Evolutionary conservation across 2,797 vertebrate species (phyloP), one percentile per base, ranked within the genome.

Genomic region (Hirundo rustica): DNA sequence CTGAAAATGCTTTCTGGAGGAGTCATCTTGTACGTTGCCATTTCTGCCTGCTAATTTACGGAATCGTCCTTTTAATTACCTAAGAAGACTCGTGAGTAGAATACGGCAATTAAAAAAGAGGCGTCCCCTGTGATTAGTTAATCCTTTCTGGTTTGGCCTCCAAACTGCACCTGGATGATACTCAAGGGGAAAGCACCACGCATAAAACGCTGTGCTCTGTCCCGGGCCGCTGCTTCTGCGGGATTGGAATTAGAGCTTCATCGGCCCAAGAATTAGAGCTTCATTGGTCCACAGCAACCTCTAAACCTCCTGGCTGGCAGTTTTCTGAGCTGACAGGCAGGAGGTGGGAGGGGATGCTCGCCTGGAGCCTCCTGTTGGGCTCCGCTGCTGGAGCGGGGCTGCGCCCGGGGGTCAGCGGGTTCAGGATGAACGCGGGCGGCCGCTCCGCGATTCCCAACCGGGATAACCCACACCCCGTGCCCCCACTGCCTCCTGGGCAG

Each of bases 311-410:
- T 3, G 7, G 17, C 38, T 1, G 32, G 16, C 44, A 23, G 13
- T 54, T 78, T 81, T 44, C 58, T 36, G 62, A 38, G 36, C 3
- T 6, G 48, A 27, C 25, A 27, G 40, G 30, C 70, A 40, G 68
- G 21, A 65, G 8, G 10, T 23, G 38, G 38, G 5, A 53, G 53
- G 15, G 26, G 38, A 36, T 0, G 3, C 44, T 53, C 1, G 0
- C 48, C 53, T 4, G 18, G 61, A 40, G 25, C 3, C 32, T 45
- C 15, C 5, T 1, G 4, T 58, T 16, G 85, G 22, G 60, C 10
- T 50, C 13, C 19, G 29, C 30, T 25, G 50, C 29, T 17, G 2
- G 22, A 72, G 65, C 60, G 17, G 26, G 48, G 27, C 67, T n/a
- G 44, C 4, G 1, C 42, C 48, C 16, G 58, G 6, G 4, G 70